Conservation (phyloP, 2,888 invertebrate species). For the Gasteruption jaculator region DNA sequence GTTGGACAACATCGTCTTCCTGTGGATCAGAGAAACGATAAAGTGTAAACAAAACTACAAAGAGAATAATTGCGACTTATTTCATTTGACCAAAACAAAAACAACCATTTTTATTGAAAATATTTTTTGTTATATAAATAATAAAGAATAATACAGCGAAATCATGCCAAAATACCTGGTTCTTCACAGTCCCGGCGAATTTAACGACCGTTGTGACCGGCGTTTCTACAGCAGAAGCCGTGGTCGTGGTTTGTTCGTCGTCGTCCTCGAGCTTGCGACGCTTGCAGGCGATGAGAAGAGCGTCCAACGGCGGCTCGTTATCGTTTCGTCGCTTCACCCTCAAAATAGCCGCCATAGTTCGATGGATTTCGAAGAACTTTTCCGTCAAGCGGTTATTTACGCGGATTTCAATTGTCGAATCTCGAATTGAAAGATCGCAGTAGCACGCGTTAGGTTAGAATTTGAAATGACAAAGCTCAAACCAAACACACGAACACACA, state of each 20-base stretch:
- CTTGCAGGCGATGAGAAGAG: slow-evolving; percentile 69
- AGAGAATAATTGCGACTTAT: slow-evolving; percentile 2
- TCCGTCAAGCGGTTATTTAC: no score
- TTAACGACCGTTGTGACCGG: slow-evolving; percentile 60
- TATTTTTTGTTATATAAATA: background rate
- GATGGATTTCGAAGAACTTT: background rate
- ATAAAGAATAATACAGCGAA: slow-evolving; percentile 1
- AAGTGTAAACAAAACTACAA: slow-evolving; percentile 50
- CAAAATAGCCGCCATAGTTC: slow-evolving; percentile 60
- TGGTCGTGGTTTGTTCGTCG: slow-evolving; percentile 26
- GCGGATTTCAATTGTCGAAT: no score
- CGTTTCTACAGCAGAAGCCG: slow-evolving; percentile 46
- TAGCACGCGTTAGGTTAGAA: no score
- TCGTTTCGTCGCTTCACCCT: slow-evolving; percentile 70
- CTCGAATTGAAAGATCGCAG: no score
- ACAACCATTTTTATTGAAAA: background rate
- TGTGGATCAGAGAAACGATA: slow-evolving; percentile 35
- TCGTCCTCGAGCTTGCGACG: slow-evolving; percentile 58
- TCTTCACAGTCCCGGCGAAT: slow-evolving; percentile 69
- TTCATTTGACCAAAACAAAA: background rate
- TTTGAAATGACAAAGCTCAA: no score
- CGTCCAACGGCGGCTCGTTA: slow-evolving; percentile 69
- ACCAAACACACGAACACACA: no score
- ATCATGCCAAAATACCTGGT: slow-evolving; percentile 53
- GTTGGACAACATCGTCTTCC: slow-evolving; percentile 44